Percentiles rank a stretch among this genome's conserved stretches.
Conservation (phyloP, 2,797 vertebrate genomes). For the Sphenodon punctatus region DNA sequence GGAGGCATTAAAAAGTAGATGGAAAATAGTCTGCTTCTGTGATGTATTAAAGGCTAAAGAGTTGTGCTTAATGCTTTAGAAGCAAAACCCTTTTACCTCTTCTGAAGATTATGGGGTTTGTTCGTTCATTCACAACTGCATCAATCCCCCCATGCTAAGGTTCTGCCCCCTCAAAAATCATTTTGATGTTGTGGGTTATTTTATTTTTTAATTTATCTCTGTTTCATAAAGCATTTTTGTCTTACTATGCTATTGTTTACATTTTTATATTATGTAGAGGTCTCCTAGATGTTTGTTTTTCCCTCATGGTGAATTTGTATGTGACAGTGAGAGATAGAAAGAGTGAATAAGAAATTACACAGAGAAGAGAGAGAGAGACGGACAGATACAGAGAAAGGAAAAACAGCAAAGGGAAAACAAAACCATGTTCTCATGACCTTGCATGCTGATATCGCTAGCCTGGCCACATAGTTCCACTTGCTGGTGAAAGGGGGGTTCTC, state of each 20-base stretch:
- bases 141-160: background rate
- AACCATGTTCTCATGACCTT: background rate
- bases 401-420: background rate
- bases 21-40: slow-evolving; percentile 41
- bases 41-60: slow-evolving; percentile 28
- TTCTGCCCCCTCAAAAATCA: background rate
- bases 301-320: background rate
- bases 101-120: background rate
- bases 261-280: slow-evolving; percentile 29
- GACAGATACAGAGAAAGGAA: background rate
- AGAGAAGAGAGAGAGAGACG: background rate
- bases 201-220: background rate
- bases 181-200: background rate
- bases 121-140: background rate
- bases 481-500: background rate
- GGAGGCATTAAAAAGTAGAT: background rate
- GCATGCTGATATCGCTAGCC: background rate
- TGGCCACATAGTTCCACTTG: background rate
- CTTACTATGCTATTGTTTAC: slow-evolving; percentile 54
- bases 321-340: background rate
- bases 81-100: slow-evolving; percentile 21
- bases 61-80: slow-evolving; percentile 10
- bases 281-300: slow-evolving; percentile 6
- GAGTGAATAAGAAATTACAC: background rate
- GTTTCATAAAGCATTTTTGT: slow-evolving; percentile 25